Conservation (phyloP, 2,888 invertebrate genomes). For the Oxycera nigricornis region DNA sequence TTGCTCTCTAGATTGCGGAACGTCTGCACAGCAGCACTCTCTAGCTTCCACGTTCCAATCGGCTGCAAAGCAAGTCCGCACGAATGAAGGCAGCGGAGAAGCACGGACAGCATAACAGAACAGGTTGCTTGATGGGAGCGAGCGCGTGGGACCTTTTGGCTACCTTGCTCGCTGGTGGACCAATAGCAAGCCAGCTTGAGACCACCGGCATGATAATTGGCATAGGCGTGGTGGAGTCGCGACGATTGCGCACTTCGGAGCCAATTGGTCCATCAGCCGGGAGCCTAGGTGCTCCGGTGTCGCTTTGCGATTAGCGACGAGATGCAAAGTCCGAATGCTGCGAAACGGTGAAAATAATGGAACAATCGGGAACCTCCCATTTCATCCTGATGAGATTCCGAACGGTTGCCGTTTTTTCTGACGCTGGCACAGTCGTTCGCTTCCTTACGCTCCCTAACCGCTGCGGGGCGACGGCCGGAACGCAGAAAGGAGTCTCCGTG, state of each 20-base stretch:
- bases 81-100: background rate
- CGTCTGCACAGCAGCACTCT: background rate
- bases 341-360: conserved; percentile 35
- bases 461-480: background rate
- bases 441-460: background rate
- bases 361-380: conserved; percentile 34
- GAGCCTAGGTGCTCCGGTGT: conserved; percentile 4
- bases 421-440: background rate
- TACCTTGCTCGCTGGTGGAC: conserved; percentile 31
- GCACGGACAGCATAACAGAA: conserved; percentile 21
- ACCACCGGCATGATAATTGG: conserved; percentile 29
- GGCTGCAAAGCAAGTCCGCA: background rate
- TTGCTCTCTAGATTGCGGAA: too few species aligned
- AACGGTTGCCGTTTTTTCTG: conserved; percentile 28
- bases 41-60: background rate
- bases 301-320: conserved; percentile 15
- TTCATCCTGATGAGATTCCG: conserved; percentile 29
- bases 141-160: conserved; percentile 25
- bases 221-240: conserved; percentile 36
- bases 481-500: conserved; percentile 3
- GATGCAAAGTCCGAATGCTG: conserved; percentile 21
- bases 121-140: conserved; percentile 33
- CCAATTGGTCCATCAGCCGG: conserved; percentile 38
- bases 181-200: conserved; percentile 1
- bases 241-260: conserved; percentile 37